phyloP scores from a whole-genome alignment of 2,797 vertebrate species.

The Semotilus atromaculatus region DNA sequence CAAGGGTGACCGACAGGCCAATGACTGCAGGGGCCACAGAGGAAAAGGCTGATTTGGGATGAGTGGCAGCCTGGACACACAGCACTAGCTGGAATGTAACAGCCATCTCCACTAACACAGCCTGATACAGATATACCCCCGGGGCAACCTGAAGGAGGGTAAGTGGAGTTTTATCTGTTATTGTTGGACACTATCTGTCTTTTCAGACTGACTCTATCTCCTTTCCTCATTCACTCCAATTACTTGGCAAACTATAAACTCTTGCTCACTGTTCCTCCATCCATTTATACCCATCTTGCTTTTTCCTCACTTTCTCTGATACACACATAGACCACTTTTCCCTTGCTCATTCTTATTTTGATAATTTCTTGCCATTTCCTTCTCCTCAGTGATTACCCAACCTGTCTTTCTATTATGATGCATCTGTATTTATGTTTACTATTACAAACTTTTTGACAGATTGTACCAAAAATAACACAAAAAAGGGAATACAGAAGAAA shows the following conservation, averaged over 20 bases:
- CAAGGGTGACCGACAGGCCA: slow-evolving; percentile 57
- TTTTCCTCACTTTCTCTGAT: neutral
- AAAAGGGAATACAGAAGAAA: neutral
- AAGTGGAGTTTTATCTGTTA: slow-evolving; percentile 26
- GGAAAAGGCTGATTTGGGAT: slow-evolving; percentile 34
- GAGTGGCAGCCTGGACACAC: slow-evolving; percentile 46
- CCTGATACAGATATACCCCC: slow-evolving; percentile 52
- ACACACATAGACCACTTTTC: neutral
- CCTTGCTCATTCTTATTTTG: neutral
- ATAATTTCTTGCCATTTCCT: neutral
- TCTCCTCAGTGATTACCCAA: neutral
- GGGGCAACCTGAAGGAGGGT: slow-evolving; percentile 44
- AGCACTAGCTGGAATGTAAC: slow-evolving; percentile 61
- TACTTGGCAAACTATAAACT: neutral
- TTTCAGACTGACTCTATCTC: neutral
- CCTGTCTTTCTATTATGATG: neutral
- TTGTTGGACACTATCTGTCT: slow-evolving; percentile 18
- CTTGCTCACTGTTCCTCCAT: neutral
- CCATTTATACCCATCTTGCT: neutral
- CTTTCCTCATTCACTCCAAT: slow-evolving; percentile 22
- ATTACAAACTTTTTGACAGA: neutral
- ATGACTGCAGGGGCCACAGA: slow-evolving; percentile 30
- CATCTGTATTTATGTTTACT: neutral
- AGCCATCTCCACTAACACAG: slow-evolving; percentile 53
- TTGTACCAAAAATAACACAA: neutral